Base-by-base conservation (phyloP, 2,888 invertebrate genomes). In the Parnassius apollo region DNA sequence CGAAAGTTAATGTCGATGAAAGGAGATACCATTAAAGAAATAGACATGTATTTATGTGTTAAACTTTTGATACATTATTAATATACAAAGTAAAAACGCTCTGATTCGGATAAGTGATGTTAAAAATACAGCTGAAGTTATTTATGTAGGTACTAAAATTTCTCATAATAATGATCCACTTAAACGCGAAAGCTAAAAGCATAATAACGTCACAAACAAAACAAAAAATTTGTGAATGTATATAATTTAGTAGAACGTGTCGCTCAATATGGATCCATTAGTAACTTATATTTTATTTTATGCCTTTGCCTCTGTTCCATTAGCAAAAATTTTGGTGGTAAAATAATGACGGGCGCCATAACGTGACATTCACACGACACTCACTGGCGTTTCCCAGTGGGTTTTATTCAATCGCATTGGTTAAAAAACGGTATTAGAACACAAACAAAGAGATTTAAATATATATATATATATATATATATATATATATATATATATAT, bases 321-420 rank as follows among this genome's bases (percentile, higher is more conserved):
- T 49, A 44, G 42, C 51, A n/a, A 57, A 59, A 67, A 58, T 67
- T 64, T 70, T 66, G 68, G 67, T 60, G 68, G 68, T 68, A 66
- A 64, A 64, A 66, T 66, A 63, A 51, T 57, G 69, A 55, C 52
- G 63, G 59, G 66, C 66, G 65, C 66, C 65, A 66, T 61, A 59
- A 57, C 52, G 57, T 67, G 66, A 65, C 71, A 71, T 69, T 71
- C 70, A 67, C 69, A 51, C 54, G 50, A 57, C 7, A 54, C 9
- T 44, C 11, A 57, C 8, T 35, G 48, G 48, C n/a, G 9, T 44
- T 48, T 51, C 4, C 9, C 48, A 60, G 52, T 45, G 53, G 53
- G 44, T 57, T 59, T 54, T 46, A 62, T 52, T 60, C 57, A 56
- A 54, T 57, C 54, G 13, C 58, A 13, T 59, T 57, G 59, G 9